These are phyloP conservation scores for Frieseomelitta varia DNA, from an alignment of 1,140 invertebrate genomes.

Conservation along the genomic window DNA sequence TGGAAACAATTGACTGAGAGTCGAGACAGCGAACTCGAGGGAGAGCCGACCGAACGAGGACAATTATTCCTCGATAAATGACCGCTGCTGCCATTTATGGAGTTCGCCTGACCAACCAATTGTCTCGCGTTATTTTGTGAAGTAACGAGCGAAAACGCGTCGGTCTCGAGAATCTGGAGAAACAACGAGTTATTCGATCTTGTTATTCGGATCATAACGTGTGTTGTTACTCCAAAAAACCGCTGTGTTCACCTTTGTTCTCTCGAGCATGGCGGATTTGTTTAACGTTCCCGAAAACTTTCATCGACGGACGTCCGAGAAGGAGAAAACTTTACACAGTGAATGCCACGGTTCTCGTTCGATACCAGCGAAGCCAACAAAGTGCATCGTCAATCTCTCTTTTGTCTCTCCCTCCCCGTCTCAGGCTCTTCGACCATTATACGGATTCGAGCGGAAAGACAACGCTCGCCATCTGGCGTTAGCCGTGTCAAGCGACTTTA, in stretches of 20 bases:
- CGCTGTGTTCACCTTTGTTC: too few species aligned
- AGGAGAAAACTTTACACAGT: too few species aligned
- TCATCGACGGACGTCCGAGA: background rate
- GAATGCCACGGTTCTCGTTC: background rate
- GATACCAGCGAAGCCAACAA: slow-evolving; percentile 24
- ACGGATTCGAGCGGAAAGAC: slow-evolving; percentile 35
- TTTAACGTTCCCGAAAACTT: background rate
- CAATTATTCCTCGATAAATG: slow-evolving; percentile 56
- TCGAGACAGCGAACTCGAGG: background rate
- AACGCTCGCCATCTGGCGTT: slow-evolving; percentile 63
- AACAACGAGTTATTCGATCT: too few species aligned
- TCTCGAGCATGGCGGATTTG: too few species aligned
- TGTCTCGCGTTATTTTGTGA: slow-evolving; percentile 39
- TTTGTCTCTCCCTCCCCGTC: background rate
- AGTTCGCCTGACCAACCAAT: slow-evolving; percentile 32
- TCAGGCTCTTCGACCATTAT: slow-evolving; percentile 11
- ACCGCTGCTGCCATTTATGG: slow-evolving; percentile 62
- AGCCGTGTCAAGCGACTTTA: background rate
- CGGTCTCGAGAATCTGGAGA: background rate
- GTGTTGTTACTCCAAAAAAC: background rate
- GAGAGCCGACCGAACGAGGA: slow-evolving; percentile 9
- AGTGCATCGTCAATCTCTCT: background rate
- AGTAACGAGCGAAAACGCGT: background rate
- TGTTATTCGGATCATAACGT: background rate
- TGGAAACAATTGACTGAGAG: slow-evolving; percentile 47